Percentiles rank a stretch among this genome's conserved stretches.
Conservation (phyloP, 2,888 invertebrate genomes). For the Meliscaeva auricollis region DNA sequence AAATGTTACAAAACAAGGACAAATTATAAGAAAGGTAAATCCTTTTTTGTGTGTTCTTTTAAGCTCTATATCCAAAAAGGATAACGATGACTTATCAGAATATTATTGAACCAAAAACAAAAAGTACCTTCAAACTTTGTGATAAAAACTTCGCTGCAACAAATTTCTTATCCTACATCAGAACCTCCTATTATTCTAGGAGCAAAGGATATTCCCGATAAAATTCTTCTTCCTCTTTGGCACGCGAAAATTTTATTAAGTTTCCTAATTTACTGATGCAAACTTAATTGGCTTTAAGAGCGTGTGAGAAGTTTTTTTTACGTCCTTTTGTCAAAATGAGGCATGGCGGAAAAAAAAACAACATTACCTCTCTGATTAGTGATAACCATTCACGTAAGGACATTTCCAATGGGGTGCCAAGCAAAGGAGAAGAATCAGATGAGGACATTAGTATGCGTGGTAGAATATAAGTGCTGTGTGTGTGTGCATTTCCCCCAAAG, state of each 20-base stretch:
- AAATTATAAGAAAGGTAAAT: slow-evolving; percentile 57
- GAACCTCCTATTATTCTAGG: not conserved
- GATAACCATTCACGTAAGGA: slow-evolving; percentile 41
- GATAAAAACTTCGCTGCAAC: slow-evolving; percentile 18
- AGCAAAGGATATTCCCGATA: slow-evolving; percentile 32
- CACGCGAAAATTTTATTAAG: slow-evolving; percentile 83
- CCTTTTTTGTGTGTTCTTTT: not conserved
- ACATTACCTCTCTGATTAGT: slow-evolving; percentile 36
- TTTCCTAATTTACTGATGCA: slow-evolving; percentile 62
- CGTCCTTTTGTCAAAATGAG: not conserved
- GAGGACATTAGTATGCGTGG: slow-evolving; percentile 68
- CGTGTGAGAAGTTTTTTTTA: not conserved
- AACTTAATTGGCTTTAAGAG: slow-evolving; percentile 64
- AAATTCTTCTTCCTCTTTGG: slow-evolving; percentile 73
- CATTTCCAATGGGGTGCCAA: not conserved
- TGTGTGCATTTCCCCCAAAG: slow-evolving; percentile 20
- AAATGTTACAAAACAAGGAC: slow-evolving; percentile 13
- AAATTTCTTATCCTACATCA: slow-evolving; percentile 15
- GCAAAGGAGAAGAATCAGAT: not conserved
- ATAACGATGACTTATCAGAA: slow-evolving; percentile 25
- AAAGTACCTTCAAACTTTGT: not conserved
- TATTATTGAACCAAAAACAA: not conserved
- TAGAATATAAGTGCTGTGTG: slow-evolving; percentile 25
- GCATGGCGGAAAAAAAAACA: not conserved
- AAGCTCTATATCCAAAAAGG: not conserved